These are phyloP conservation scores for Brotogeris chrysoptera DNA, from an alignment of 2,797 vertebrate genomes.

Conservation along the genomic window DNA sequence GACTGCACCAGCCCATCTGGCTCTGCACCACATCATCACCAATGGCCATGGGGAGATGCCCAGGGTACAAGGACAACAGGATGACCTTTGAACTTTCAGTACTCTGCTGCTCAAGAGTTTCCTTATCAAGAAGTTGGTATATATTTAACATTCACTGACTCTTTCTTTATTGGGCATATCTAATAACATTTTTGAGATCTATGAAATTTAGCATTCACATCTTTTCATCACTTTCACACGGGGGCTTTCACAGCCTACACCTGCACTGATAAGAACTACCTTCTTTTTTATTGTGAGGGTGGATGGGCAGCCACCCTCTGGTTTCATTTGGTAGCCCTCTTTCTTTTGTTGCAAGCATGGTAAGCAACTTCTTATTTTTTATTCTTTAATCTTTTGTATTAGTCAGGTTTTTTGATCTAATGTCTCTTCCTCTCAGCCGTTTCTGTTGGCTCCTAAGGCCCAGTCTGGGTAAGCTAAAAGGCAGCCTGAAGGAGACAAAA, in stretches of 20 bases:
- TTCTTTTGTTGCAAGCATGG: not conserved
- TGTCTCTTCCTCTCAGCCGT: not conserved
- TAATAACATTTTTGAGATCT: not conserved
- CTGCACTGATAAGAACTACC: not conserved
- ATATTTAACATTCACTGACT: not conserved
- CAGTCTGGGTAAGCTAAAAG: not conserved
- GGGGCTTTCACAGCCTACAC: not conserved
- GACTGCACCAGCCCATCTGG: not conserved
- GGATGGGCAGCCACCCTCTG: not conserved
- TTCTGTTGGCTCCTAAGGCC: not conserved
- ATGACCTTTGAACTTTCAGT: not conserved
- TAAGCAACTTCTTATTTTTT: not conserved
- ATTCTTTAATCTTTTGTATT: not conserved
- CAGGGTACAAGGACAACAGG: not conserved
- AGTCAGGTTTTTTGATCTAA: not conserved
- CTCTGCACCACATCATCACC: not conserved
- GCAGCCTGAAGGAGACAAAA: not conserved
- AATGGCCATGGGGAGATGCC: not conserved
- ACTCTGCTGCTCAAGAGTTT: not conserved
- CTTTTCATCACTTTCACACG: not conserved
- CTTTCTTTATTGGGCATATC: not conserved
- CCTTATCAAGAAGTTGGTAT: not conserved
- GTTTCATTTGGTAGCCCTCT: not conserved
- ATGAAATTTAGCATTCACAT: not conserved
- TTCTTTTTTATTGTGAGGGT: accelerated